Evolutionary conservation across 1,140 invertebrate species (phyloP), one percentile per base, ranked within the genome.

Genomic region (Drosophila nikananu): DNA sequence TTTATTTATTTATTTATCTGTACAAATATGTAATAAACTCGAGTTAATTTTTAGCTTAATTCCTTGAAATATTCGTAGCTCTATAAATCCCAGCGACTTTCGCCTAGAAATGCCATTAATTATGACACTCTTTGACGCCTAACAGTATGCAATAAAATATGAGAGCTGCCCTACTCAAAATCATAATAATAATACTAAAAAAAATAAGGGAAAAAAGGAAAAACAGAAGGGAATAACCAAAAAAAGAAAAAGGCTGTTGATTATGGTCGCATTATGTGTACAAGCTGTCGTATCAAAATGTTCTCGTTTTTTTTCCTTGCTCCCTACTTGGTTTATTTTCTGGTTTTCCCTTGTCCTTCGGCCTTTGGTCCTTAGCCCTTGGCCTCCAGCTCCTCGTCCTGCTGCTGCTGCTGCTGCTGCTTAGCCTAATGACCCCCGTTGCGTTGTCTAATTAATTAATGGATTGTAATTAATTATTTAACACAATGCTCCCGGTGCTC

Each of bases 381-480:
- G 54, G 52, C 73, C 71, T 68, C 61, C 58, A 51, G 48, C 57
- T n/a, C 5, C 15, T 58, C 7, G 1, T 30, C 27, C 27, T 7
- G 7, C 37, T 61, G 5, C 51, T 32, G 12, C 75, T 79, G 48
- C 42, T 64, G 55, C 65, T 64, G 67, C 83, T 89, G 84, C 81
- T 83, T 86, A 73, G 42, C 81, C 64, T 89, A 89, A 89, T 90
- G 81, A 89, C 84, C 75, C 86, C 76, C 78, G 63, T 59, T 81
- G 75, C 76, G 66, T 62, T 90, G 74, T 79, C 86, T 89, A 89
- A 89, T 89, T 89, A 89, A 89, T 89, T 90, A 89, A 89, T 89
- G 87, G 86, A 90, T 89, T 89, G 86, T 90, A 89, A 89, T 89
- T 89, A 90, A 90, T 89, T 89, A 89, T 90, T 90, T 90, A 90